Percentiles rank a stretch among this genome's conserved stretches.
These are phyloP conservation scores for Thymelicus sylvestris DNA, from an alignment of 2,888 invertebrate genomes.

Conservation along the genomic window DNA sequence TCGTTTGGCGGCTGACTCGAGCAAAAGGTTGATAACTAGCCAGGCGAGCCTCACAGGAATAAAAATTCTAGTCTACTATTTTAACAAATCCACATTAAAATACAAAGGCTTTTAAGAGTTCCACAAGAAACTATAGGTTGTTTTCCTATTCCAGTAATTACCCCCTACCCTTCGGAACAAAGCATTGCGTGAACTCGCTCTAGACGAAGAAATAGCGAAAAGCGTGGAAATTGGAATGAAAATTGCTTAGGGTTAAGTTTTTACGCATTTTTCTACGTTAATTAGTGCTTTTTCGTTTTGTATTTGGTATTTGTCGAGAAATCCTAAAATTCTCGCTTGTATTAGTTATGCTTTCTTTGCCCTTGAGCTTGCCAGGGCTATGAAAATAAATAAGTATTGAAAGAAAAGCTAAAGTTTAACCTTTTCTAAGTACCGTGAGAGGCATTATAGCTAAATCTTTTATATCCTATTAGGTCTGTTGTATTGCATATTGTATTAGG, in stretches of 20 bases:
- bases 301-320: constrained; percentile 27
- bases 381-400: constrained; percentile 8
- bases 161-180: constrained; percentile 27
- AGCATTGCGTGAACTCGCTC: constrained; percentile 18
- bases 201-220: constrained; percentile 26
- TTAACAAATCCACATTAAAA: background rate
- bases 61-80: too few relatives aligned
- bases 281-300: constrained; percentile 28
- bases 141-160: constrained; percentile 31
- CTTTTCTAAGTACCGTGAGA: background rate
- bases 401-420: background rate
- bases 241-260: constrained; percentile 30
- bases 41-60: too few relatives aligned
- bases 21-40: too few relatives aligned
- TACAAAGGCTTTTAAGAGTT: background rate
- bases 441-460: background rate
- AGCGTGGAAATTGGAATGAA: constrained; percentile 28
- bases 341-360: constrained; percentile 8
- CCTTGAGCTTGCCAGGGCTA: constrained; percentile 19
- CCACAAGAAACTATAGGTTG: constrained; percentile 4
- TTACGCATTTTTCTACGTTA: constrained; percentile 31
- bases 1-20: too few relatives aligned
- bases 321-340: constrained; percentile 10
- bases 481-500: too few relatives aligned
- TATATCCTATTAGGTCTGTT: too few relatives aligned